phyloP scores from a whole-genome alignment of 2,888 invertebrate species.

The Synanthedon formicaeformis region DNA sequence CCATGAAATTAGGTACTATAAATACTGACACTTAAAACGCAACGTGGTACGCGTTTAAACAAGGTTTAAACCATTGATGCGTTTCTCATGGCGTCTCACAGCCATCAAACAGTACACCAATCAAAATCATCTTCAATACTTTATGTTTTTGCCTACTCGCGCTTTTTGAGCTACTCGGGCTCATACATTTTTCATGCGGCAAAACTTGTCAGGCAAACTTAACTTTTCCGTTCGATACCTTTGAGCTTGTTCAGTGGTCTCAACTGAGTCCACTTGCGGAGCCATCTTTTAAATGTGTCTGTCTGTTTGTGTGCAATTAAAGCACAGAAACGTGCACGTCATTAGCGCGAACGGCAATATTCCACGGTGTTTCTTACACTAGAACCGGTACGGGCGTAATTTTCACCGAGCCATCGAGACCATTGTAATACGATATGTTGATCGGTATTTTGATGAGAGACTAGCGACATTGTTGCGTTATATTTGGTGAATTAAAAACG shows the following conservation, averaged over 20 bases:
- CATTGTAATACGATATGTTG: slow-evolving; percentile 43
- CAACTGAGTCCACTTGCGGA: background rate
- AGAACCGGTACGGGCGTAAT: slow-evolving; percentile 21
- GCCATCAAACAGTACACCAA: slow-evolving; percentile 46
- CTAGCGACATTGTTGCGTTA: slow-evolving; percentile 10
- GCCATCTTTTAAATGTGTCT: slow-evolving; percentile 23
- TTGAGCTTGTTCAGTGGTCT: background rate
- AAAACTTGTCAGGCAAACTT: slow-evolving; percentile 24
- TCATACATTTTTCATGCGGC: slow-evolving; percentile 66
- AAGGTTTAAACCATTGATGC: background rate
- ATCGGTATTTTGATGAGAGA: slow-evolving; percentile 54
- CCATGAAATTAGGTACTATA: background rate
- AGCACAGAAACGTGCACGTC: slow-evolving; percentile 58
- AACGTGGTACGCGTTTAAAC: background rate
- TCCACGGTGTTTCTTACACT: slow-evolving; percentile 61
- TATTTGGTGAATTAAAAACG: background rate
- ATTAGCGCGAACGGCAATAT: slow-evolving; percentile 66
- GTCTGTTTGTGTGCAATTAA: slow-evolving; percentile 61
- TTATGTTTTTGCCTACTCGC: slow-evolving; percentile 37
- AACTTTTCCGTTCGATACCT: background rate
- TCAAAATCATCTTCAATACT: slow-evolving; percentile 50
- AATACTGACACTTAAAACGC: background rate
- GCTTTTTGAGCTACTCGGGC: slow-evolving; percentile 39
- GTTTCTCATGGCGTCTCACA: slow-evolving; percentile 14
- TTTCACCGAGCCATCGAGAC: slow-evolving; percentile 35